Conservation (phyloP, 2,888 invertebrate genomes). For the Cotesia congregata region DNA sequence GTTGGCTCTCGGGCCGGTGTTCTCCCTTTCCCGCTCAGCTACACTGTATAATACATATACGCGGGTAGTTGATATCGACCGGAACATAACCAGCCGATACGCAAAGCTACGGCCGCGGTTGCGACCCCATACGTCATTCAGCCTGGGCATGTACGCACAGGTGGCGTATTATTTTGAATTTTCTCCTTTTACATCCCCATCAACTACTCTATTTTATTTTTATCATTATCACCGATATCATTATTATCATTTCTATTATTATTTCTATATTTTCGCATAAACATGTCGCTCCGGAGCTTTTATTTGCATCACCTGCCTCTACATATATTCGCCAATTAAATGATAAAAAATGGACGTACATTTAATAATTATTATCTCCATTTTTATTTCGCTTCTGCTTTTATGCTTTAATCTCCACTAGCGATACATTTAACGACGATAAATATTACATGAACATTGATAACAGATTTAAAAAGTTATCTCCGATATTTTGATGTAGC, state of each 20-base stretch:
- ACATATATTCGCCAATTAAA: not conserved
- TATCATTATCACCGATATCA: no score
- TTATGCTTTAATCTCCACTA: not conserved
- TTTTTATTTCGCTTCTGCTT: not conserved
- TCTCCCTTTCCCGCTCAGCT: constrained; percentile 7
- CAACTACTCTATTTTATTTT: not conserved
- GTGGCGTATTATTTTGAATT: constrained; percentile 9
- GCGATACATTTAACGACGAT: not conserved
- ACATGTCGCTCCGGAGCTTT: not conserved
- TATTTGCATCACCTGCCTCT: not conserved
- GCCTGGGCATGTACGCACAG: constrained; percentile 7
- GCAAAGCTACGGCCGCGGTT: constrained; percentile 57
- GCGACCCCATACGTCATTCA: constrained; percentile 42
- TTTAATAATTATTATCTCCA: not conserved
- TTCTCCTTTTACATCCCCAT: not conserved
- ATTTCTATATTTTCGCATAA: not conserved
- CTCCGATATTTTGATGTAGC: not conserved
- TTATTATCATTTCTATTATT: not conserved
- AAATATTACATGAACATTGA: not conserved
- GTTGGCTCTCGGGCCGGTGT: constrained; percentile 36
- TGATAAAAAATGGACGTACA: not conserved
- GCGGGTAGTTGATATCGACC: constrained; percentile 55
- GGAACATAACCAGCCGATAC: constrained; percentile 55
- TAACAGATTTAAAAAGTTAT: not conserved
- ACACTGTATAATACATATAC: not conserved